A percentile compares a stretch with the other conserved stretches of the same genome.
phyloP scores from a whole-genome alignment of 2,797 vertebrate species.

The Rhinatrema bivittatum region DNA sequence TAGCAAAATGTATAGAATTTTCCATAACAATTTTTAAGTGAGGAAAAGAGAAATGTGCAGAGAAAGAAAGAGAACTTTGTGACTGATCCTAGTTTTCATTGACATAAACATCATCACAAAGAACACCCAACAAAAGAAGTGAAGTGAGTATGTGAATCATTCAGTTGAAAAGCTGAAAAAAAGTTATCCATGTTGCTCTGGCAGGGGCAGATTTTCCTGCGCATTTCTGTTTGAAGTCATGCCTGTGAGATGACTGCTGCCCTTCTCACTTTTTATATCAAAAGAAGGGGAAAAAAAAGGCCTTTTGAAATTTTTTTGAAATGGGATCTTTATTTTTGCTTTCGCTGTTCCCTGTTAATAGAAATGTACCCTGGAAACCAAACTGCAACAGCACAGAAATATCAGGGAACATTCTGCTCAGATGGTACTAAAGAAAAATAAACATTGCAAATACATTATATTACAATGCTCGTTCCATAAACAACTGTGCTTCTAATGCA shows the following conservation, averaged over 20 bases:
- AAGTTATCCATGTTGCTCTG: too few relatives aligned
- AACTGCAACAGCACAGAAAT: slow-evolving; percentile 34
- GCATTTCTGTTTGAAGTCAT: too few relatives aligned
- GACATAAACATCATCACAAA: too few relatives aligned
- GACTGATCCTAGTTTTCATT: too few relatives aligned
- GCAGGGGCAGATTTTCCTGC: too few relatives aligned
- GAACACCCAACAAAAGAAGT: too few relatives aligned
- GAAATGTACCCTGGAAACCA: slow-evolving; percentile 46
- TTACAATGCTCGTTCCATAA: slow-evolving; percentile 39
- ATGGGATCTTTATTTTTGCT: slow-evolving; percentile 47
- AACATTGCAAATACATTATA: slow-evolving; percentile 39
- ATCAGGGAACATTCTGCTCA: slow-evolving; percentile 46
- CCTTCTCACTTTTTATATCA: slow-evolving; percentile 44
- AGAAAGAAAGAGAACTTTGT: too few relatives aligned
- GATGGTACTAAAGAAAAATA: slow-evolving; percentile 36
- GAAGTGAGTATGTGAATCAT: too few relatives aligned
- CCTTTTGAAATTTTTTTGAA: slow-evolving; percentile 38
- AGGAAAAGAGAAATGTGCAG: too few relatives aligned
- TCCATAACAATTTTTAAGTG: too few relatives aligned
- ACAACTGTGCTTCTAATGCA: slow-evolving; percentile 48
- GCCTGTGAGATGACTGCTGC: slow-evolving; percentile 48
- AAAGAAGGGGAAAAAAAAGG: slow-evolving; percentile 45
- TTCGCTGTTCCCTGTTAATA: slow-evolving; percentile 50
- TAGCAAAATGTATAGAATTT: too few relatives aligned
- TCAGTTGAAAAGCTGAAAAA: too few relatives aligned